These are phyloP conservation scores for Pseudococcus viburni DNA, from an alignment of 2,888 invertebrate species.

Conservation along the genomic window DNA sequence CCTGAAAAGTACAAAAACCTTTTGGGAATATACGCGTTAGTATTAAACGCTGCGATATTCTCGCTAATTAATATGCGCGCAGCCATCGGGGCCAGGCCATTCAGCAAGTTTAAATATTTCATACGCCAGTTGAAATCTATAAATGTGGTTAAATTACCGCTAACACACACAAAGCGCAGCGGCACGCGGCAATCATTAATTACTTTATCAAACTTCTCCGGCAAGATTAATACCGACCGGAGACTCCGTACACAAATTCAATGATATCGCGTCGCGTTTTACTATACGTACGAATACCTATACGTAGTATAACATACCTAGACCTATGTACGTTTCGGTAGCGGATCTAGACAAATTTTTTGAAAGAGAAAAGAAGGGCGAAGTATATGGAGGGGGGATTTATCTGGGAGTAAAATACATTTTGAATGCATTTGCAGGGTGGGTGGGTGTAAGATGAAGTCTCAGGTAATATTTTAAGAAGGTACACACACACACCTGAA, in stretches of 20 bases:
- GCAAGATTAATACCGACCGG: slow-evolving; percentile 56
- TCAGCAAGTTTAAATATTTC: slow-evolving; percentile 57
- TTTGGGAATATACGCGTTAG: slow-evolving; percentile 58
- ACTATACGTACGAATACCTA: not conserved
- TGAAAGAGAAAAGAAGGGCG: too few relatives aligned
- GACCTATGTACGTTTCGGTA: not conserved
- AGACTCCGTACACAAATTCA: slow-evolving; percentile 43
- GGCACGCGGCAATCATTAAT: slow-evolving; percentile 57
- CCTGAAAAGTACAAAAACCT: slow-evolving; percentile 56
- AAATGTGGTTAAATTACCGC: slow-evolving; percentile 58
- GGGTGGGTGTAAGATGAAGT: too few relatives aligned
- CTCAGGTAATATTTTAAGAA: too few relatives aligned
- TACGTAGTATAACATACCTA: too few relatives aligned
- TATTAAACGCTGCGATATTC: slow-evolving; percentile 55
- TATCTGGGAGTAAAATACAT: too few relatives aligned
- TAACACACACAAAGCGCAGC: slow-evolving; percentile 51
- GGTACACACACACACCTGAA: too few relatives aligned
- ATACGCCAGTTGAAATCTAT: slow-evolving; percentile 57
- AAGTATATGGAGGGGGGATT: too few relatives aligned
- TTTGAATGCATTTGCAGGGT: too few relatives aligned
- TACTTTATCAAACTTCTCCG: slow-evolving; percentile 58
- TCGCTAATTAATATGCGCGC: slow-evolving; percentile 56
- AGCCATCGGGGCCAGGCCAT: slow-evolving; percentile 55
- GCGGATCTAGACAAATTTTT: too few relatives aligned
- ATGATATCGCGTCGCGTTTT: slow-evolving; percentile 10